Base-by-base conservation (phyloP, 2,113 vertebrate genomes). In the Sebastes schlegelii region DNA sequence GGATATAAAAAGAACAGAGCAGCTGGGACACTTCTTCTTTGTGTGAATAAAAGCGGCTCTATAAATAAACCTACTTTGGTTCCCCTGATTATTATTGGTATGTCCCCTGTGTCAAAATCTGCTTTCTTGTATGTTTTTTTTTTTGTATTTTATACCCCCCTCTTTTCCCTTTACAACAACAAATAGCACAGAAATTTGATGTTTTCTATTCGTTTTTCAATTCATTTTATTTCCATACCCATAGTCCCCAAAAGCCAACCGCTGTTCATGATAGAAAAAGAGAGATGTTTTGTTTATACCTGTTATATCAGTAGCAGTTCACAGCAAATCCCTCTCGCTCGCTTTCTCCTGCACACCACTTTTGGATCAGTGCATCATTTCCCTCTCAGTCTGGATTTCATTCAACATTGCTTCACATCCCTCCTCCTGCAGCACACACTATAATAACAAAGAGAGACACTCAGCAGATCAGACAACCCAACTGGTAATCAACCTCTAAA, bases 401-500 rank as follows among this genome's bases (percentile, higher is more conserved):
- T 16, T 64, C 67, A 84, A 48, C 62, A 81, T 86, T 49, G 52
- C 64, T 79, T 74, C 60, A 82, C 55, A 82, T 85, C 55, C 71
- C 57, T 70, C 49, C 21, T 19, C 16, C 26, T 34, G 62, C 26
- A 73, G 19, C 68, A 48, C 55, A 74, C 34, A 34, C 42, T n/a
- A 19, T 40, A 21, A 16, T 13, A 70, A 68, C 19, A 58, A 40
- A 58, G 49, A 78, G 55, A 74, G 49, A 14, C 63, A 42, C 83
- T 86, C 77, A n/a, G 34, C 61, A 54, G 45, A 83, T 76, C 43
- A 62, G 48, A 75, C 67, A 45, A 65, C 40, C 64, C 75, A 86
- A 92, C 72, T 71, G 70, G 34, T 88, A 82, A 84, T 87, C 77
- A 86, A 77, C 67, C 73, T 69, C 74, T 62, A 73, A 80, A 88